Evolutionary conservation across 37 sponge, comb jelly and placozoan species (phyloP).

Genomic region (Axinella damicornis): DNA sequence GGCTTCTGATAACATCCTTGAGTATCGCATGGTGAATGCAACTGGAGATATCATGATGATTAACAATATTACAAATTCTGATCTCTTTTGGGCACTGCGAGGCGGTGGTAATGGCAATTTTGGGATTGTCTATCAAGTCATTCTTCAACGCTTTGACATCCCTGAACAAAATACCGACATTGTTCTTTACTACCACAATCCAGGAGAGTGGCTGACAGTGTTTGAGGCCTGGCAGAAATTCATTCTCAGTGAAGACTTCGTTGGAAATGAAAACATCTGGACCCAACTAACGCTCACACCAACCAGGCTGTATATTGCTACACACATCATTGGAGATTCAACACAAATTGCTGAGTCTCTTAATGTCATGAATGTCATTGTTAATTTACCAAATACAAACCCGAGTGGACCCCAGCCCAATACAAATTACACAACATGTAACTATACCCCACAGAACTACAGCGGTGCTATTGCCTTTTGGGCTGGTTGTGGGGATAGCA

Average conservation of each 20-base stretch:
- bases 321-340: not conserved
- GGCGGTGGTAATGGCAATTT: constrained; percentile 6
- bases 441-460: not conserved
- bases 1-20: not conserved
- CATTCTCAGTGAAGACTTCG: not conserved
- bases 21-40: not conserved
- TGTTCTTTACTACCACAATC: not conserved
- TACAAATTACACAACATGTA: not conserved
- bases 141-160: not conserved
- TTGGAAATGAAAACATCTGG: not conserved
- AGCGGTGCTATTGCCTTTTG: not conserved
- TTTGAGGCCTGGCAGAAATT: not conserved
- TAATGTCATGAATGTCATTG: not conserved
- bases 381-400: not conserved
- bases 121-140: not conserved
- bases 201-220: not conserved
- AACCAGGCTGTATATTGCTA: not conserved
- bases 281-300: not conserved
- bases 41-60: not conserved
- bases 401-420: not conserved
- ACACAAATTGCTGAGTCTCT: not conserved
- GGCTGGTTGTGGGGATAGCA: not conserved
- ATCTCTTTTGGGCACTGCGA: constrained; percentile 1
- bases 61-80: not conserved
- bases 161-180: not conserved